Evolutionary conservation across 2,113 vertebrate species (phyloP).

Genomic region (Poecilia latipinna): DNA sequence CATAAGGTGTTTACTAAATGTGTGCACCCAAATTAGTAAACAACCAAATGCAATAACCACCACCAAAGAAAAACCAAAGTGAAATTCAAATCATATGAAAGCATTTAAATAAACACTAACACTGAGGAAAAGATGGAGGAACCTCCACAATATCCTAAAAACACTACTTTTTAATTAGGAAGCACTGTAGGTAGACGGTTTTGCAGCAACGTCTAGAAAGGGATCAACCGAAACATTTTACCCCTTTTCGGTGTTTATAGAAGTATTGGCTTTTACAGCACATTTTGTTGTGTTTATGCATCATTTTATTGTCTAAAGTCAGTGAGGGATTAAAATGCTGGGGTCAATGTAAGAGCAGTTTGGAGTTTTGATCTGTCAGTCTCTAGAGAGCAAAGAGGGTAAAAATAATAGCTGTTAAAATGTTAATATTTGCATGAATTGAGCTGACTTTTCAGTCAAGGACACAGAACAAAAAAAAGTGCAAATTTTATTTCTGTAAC

Average conservation of each 20-base stretch:
- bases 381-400: background rate
- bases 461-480: too few relatives aligned
- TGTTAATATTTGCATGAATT: too few relatives aligned
- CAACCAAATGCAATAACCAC: too few relatives aligned
- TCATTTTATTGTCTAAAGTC: background rate
- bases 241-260: background rate
- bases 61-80: too few relatives aligned
- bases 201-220: background rate
- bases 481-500: background rate
- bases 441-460: too few relatives aligned
- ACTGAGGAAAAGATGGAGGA: too few relatives aligned
- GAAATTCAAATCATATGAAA: too few relatives aligned
- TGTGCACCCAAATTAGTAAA: too few relatives aligned
- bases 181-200: background rate
- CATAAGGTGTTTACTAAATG: too few relatives aligned
- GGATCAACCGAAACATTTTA: background rate
- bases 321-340: background rate
- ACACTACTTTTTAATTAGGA: background rate
- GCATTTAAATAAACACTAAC: too few relatives aligned
- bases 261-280: background rate
- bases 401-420: too few relatives aligned
- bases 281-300: background rate
- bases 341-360: background rate
- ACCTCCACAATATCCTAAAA: too few relatives aligned
- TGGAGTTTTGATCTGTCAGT: background rate